These are phyloP conservation scores for Nasalis larvatus DNA, from an alignment of 2,113 vertebrate genomes.

Conservation along the genomic window DNA sequence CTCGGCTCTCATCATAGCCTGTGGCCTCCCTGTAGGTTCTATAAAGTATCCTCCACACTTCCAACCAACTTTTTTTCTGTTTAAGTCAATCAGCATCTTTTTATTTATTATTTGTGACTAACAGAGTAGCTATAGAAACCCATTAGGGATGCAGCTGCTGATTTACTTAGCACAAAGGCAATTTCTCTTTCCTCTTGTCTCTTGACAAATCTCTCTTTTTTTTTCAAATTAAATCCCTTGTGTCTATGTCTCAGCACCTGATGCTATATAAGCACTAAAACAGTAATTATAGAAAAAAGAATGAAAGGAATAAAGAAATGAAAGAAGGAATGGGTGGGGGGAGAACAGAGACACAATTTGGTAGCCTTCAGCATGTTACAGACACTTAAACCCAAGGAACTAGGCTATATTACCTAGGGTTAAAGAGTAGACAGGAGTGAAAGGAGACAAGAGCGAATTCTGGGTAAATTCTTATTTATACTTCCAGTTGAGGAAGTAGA, in stretches of 20 bases:
- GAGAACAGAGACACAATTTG: background rate
- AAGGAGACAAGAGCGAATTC: background rate
- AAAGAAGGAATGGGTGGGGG: background rate
- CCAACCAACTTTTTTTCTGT: background rate
- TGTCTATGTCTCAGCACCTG: background rate
- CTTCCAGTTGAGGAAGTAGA: background rate
- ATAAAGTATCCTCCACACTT: background rate
- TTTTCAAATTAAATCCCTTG: background rate
- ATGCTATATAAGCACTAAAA: background rate
- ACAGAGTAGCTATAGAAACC: background rate
- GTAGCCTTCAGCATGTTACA: background rate
- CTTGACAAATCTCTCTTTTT: constrained; percentile 9
- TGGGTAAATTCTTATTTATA: background rate
- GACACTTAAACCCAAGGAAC: background rate
- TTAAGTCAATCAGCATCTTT: background rate
- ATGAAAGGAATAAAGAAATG: background rate
- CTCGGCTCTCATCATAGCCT: background rate
- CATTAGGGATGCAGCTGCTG: background rate
- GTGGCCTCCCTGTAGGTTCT: background rate
- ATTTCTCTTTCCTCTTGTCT: constrained; percentile 22
- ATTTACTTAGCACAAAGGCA: constrained; percentile 6
- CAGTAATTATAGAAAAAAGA: background rate
- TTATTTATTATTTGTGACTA: constrained; percentile 8
- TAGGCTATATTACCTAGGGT: background rate
- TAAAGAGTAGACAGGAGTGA: background rate